Conservation (phyloP, 1,140 invertebrate species). For the Brachionus sp. region DNA sequence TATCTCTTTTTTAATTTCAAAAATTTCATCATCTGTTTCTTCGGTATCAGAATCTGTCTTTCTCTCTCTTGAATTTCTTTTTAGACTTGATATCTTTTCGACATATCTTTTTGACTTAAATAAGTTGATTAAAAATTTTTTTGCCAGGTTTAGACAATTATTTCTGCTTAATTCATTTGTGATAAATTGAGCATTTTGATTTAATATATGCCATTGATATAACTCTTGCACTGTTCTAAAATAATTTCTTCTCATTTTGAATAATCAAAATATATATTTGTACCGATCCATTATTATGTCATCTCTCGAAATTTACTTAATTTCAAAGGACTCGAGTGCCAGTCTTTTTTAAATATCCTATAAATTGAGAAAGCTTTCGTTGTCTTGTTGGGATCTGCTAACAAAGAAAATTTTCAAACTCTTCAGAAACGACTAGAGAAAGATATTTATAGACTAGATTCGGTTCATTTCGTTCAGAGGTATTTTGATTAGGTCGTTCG, state of each 20-base stretch:
- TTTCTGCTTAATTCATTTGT: too few species aligned
- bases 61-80: too few species aligned
- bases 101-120: too few species aligned
- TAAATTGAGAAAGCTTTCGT: not conserved
- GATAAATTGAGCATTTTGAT: too few species aligned
- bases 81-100: too few species aligned
- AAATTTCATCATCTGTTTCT: not conserved
- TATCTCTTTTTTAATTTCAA: not conserved
- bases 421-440: not conserved
- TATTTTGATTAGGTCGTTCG: not conserved
- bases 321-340: not conserved
- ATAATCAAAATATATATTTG: too few species aligned
- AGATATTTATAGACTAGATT: not conserved
- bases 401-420: not conserved
- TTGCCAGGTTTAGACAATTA: too few species aligned
- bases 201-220: too few species aligned
- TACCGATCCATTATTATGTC: not conserved
- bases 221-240: too few species aligned
- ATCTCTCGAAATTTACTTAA: not conserved
- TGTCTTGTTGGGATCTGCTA: not conserved
- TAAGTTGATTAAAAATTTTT: too few species aligned
- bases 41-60: too few species aligned
- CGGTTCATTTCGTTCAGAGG: not conserved
- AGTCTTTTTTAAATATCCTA: not conserved
- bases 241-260: too few species aligned